Evolutionary conservation across 2,113 vertebrate species (phyloP).

Genomic region (Lanius collurio): DNA sequence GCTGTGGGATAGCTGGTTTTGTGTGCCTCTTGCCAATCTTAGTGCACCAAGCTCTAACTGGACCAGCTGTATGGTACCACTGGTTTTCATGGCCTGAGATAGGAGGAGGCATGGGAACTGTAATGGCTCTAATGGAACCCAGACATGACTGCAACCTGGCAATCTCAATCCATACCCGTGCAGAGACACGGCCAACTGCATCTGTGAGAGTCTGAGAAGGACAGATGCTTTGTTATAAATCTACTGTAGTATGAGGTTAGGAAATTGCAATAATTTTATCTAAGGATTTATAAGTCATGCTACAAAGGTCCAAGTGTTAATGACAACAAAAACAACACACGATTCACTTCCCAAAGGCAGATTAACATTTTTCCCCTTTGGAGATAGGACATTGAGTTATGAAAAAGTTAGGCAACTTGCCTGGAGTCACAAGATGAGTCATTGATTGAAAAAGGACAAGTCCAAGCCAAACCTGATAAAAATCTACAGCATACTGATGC

Average conservation of each 20-base stretch:
- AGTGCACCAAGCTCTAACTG: background rate
- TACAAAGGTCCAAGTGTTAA: conserved; percentile 15
- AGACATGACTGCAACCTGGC: background rate
- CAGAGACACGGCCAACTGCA: background rate
- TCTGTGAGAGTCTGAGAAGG: background rate
- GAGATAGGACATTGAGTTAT: background rate
- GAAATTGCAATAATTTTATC: background rate
- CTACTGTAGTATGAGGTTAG: background rate
- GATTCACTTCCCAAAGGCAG: background rate
- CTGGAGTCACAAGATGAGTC: conserved; percentile 3
- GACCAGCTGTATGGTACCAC: background rate
- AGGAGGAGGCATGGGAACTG: background rate
- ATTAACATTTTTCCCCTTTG: background rate
- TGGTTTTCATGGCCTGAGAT: background rate
- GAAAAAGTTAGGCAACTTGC: conserved; percentile 21
- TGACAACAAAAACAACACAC: background rate
- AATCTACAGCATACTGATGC: background rate
- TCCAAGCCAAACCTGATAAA: background rate
- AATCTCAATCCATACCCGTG: background rate
- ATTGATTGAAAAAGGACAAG: background rate
- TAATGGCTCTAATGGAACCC: background rate
- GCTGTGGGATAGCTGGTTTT: background rate
- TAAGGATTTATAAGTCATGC: background rate
- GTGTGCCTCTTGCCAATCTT: background rate
- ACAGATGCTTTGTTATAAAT: background rate